These are phyloP conservation scores for Schizotus pectinicornis DNA, from an alignment of 2,888 invertebrate genomes.

Conservation along the genomic window DNA sequence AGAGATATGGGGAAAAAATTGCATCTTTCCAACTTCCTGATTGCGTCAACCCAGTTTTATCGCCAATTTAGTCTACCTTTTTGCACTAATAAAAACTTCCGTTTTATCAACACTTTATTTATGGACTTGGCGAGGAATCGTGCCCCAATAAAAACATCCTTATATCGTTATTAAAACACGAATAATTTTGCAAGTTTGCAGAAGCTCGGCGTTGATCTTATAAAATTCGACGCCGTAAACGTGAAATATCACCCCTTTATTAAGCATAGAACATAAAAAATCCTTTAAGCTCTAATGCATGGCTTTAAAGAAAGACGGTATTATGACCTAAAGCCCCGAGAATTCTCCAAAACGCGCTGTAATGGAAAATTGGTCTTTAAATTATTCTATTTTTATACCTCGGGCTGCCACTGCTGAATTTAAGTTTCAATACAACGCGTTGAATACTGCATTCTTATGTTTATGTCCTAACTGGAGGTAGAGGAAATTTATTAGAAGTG, in stretches of 20 bases:
- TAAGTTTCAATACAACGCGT: too few relatives aligned
- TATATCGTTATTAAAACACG: background rate
- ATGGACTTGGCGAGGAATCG: too few relatives aligned
- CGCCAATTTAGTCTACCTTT: background rate
- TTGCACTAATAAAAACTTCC: background rate
- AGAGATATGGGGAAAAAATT: conserved; percentile 11
- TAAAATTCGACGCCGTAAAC: conserved; percentile 14
- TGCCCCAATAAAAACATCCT: too few relatives aligned
- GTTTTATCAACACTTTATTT: background rate
- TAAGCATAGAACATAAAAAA: conserved; percentile 24
- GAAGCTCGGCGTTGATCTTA: background rate
- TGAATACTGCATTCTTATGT: too few relatives aligned
- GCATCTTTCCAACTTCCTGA: background rate
- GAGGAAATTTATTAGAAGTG: too few relatives aligned
- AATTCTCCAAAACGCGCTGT: conserved; percentile 2
- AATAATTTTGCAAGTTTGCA: conserved; percentile 9
- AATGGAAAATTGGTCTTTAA: conserved; percentile 11
- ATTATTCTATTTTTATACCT: conserved; percentile 20
- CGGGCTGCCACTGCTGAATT: too few relatives aligned
- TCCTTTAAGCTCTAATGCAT: conserved; percentile 24
- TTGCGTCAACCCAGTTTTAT: background rate
- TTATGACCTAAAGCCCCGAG: conserved; percentile 11
- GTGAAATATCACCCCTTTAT: conserved; percentile 25
- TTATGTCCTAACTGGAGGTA: too few relatives aligned
- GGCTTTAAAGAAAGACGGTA: conserved; percentile 14